phyloP scores from a whole-genome alignment of 2,797 vertebrate genomes.

The Poecile montanus region DNA sequence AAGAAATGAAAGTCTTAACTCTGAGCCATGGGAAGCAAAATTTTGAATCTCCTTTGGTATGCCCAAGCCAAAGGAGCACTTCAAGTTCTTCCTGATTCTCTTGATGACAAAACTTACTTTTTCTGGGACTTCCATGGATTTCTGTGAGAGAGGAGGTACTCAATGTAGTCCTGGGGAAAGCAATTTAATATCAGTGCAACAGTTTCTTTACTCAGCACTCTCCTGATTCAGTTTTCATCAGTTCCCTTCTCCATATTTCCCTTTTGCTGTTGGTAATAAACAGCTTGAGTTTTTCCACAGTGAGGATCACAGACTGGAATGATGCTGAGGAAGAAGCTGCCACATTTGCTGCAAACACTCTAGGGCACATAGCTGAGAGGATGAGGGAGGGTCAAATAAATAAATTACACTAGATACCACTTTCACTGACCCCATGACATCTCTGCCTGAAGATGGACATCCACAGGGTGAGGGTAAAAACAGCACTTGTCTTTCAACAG shows the following conservation, averaged over 20 bases:
- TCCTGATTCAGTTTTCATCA: background rate
- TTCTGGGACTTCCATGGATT: background rate
- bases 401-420: background rate
- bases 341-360: background rate
- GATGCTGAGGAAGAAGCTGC: background rate
- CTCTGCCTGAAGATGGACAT: background rate
- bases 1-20: background rate
- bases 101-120: background rate
- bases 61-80: background rate
- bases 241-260: background rate
- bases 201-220: background rate
- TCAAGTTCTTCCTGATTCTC: background rate
- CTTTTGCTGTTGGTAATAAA: background rate
- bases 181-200: background rate
- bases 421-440: background rate
- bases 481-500: background rate
- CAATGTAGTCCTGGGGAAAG: background rate
- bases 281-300: background rate
- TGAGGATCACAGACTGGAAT: background rate
- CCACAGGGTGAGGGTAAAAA: background rate
- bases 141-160: accelerated
- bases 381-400: background rate
- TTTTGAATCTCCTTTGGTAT: background rate
- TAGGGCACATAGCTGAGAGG: background rate
- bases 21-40: background rate